phyloP scores from a whole-genome alignment of 2,797 vertebrate genomes.

The Vespertilio murinus region DNA sequence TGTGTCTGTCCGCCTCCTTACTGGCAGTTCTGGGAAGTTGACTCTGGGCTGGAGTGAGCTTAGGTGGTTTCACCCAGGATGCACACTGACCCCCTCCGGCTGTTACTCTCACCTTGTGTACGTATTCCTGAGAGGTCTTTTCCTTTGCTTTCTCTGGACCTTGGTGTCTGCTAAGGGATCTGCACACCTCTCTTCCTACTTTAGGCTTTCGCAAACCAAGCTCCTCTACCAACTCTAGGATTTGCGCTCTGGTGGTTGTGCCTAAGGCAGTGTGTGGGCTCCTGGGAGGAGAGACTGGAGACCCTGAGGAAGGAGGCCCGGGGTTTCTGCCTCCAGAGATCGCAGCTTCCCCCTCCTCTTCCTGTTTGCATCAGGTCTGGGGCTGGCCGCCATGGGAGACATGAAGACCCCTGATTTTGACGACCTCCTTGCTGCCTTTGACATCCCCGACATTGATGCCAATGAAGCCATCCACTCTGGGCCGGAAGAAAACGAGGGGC shows the following conservation, averaged over 20 bases:
- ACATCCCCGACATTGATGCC: constrained; percentile 97
- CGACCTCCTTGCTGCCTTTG: constrained; percentile 96
- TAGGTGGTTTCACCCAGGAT: background rate
- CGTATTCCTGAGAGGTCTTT: constrained; percentile 31
- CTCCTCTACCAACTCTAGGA: background rate
- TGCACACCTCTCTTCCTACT: background rate
- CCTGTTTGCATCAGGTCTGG: constrained; percentile 77
- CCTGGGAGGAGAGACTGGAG: background rate
- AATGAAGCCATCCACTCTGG: constrained; percentile 95
- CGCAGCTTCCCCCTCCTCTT: constrained; percentile 3
- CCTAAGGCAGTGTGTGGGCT: background rate
- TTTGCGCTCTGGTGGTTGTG: background rate
- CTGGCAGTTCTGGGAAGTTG: background rate
- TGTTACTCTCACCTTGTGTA: background rate
- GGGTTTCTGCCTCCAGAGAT: background rate
- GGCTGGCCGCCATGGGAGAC: constrained; percentile 91
- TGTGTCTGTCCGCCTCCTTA: background rate
- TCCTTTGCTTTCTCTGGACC: background rate
- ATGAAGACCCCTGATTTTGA: constrained; percentile 99
- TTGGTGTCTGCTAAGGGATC: background rate
- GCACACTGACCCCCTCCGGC: background rate
- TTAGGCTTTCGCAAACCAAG: background rate
- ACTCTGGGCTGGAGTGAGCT: background rate
- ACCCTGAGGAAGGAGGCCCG: background rate
- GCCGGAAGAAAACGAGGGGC: constrained; percentile 90